Percentiles rank a stretch among this genome's conserved stretches.
Conservation (phyloP, 2,797 vertebrate genomes). For the Moxostoma hubbsi region DNA sequence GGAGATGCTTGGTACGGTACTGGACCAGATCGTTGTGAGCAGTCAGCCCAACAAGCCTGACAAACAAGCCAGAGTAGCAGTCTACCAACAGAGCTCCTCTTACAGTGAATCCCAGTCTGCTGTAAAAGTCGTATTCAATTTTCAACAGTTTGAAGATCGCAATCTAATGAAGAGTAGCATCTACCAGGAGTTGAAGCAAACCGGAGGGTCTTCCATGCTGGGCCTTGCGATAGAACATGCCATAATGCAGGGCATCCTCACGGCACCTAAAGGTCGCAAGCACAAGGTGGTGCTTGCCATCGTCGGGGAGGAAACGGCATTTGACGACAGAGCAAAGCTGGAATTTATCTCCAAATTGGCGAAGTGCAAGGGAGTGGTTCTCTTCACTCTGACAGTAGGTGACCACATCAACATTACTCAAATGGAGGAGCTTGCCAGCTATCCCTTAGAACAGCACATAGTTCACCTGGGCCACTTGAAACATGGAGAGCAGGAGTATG, state of each 20-base stretch:
- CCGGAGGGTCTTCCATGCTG: slow-evolving; percentile 73
- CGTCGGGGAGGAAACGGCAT: slow-evolving; percentile 75
- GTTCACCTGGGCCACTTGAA: slow-evolving; percentile 71
- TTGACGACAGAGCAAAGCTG: slow-evolving; percentile 75
- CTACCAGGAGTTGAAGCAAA: slow-evolving; percentile 66
- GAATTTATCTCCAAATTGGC: slow-evolving; percentile 73
- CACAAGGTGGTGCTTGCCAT: slow-evolving; percentile 76
- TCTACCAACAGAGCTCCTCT: slow-evolving; percentile 77
- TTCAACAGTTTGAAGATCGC: slow-evolving; percentile 67
- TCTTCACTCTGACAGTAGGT: slow-evolving; percentile 83
- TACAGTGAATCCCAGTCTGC: slow-evolving; percentile 61
- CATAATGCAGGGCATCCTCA: slow-evolving; percentile 74
- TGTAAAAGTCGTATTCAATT: slow-evolving; percentile 76
- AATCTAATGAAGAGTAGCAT: slow-evolving; percentile 78
- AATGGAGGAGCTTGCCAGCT: slow-evolving; percentile 76
- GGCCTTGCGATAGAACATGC: slow-evolving; percentile 78
- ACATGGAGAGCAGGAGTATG: slow-evolving; percentile 71
- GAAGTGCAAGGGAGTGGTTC: slow-evolving; percentile 82
- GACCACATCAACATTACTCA: slow-evolving; percentile 66
- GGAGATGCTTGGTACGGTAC: slow-evolving; percentile 76
- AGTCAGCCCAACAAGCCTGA: slow-evolving; percentile 58
- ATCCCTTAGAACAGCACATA: slow-evolving; percentile 81
- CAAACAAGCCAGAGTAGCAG: slow-evolving; percentile 72
- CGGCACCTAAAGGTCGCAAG: slow-evolving; percentile 64
- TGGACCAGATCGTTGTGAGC: slow-evolving; percentile 80